Percentiles rank a stretch among this genome's conserved stretches.
Conservation (phyloP, 2,888 invertebrate genomes). For the Polydrusus pterygomalis region DNA sequence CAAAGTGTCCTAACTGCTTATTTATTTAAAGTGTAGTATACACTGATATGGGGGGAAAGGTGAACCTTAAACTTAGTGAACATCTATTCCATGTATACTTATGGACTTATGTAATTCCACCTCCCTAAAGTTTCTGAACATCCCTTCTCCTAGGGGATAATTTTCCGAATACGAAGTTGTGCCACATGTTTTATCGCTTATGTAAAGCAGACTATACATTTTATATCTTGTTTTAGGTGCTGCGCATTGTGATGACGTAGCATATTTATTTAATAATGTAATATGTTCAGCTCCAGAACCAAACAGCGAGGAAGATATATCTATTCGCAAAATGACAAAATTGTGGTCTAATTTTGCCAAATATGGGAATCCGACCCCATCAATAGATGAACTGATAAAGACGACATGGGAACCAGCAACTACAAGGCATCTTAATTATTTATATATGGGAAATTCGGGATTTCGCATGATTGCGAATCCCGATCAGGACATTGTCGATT, state of each 20-base stretch:
- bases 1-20: too few relatives aligned
- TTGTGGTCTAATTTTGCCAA: slow-evolving; percentile 66
- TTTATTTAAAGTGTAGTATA: too few relatives aligned
- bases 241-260: slow-evolving; percentile 66
- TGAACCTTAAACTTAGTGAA: too few relatives aligned
- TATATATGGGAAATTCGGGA: slow-evolving; percentile 63
- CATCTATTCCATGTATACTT: too few relatives aligned
- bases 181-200: too few relatives aligned
- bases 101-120: too few relatives aligned
- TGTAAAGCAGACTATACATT: too few relatives aligned
- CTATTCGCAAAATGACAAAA: slow-evolving; percentile 56
- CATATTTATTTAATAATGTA: slow-evolving; percentile 63
- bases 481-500: slow-evolving; percentile 61
- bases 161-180: too few relatives aligned
- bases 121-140: too few relatives aligned
- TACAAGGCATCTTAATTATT: slow-evolving; percentile 58
- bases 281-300: slow-evolving; percentile 53
- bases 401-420: slow-evolving; percentile 61
- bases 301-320: slow-evolving; percentile 60
- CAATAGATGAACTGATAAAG: slow-evolving; percentile 37
- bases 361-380: slow-evolving; percentile 59
- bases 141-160: too few relatives aligned
- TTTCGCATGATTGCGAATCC: slow-evolving; percentile 57
- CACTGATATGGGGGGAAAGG: too few relatives aligned
- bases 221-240: slow-evolving; percentile 58